phyloP scores from a whole-genome alignment of 1,140 invertebrate genomes.

The Pogonomyrmex californicus region DNA sequence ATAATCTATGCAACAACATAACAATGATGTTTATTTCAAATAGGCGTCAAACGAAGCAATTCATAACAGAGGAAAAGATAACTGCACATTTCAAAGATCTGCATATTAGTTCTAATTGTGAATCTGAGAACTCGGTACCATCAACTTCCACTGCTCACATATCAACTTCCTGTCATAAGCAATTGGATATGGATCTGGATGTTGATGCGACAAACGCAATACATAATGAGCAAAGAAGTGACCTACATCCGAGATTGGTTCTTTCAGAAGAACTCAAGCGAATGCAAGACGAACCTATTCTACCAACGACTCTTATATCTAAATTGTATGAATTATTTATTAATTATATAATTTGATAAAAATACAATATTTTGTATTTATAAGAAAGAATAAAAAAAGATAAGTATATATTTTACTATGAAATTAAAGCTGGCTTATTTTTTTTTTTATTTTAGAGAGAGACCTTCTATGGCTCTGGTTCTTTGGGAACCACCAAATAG shows the following conservation, averaged over 20 bases:
- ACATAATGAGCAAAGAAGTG: conserved; percentile 74
- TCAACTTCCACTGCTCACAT: conserved; percentile 74
- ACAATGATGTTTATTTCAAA: not conserved
- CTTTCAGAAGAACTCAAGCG: conserved; percentile 91
- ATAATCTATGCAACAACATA: not conserved
- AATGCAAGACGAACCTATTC: conserved; percentile 88
- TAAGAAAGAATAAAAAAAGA: conserved; percentile 47
- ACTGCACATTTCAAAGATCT: conserved; percentile 91
- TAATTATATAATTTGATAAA: conserved; percentile 12
- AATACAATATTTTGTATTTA: not conserved
- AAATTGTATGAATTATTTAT: conserved; percentile 86
- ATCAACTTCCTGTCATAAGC: conserved; percentile 31
- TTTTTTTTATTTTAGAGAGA: conserved; percentile 86
- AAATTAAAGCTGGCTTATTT: conserved; percentile 76
- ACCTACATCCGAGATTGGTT: conserved; percentile 85
- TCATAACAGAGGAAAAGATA: conserved; percentile 94
- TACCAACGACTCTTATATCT: conserved; percentile 88
- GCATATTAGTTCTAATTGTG: conserved; percentile 88
- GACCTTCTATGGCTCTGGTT: conserved; percentile 92
- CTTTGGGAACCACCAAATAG: conserved; percentile 91
- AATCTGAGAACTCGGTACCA: conserved; percentile 68
- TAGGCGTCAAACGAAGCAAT: conserved; percentile 89
- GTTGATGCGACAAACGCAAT: conserved; percentile 65
- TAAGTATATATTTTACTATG: not conserved
- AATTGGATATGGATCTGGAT: conserved; percentile 72